Base-by-base conservation (phyloP, 2,113 vertebrate species). In the Neolamprologus ventralis region DNA sequence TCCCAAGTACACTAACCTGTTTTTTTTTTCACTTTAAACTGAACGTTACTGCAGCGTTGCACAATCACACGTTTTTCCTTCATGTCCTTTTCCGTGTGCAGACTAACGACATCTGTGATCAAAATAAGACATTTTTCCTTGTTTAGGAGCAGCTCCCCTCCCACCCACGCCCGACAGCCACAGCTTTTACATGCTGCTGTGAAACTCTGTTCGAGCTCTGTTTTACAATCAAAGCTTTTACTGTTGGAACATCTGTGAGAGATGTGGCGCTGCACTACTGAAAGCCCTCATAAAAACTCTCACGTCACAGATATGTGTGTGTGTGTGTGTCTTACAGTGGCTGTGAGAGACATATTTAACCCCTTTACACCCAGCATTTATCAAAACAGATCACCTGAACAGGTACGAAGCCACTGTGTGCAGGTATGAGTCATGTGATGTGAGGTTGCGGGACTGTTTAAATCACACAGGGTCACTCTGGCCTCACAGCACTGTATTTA, bases 401-500 rank as follows among this genome's bases (percentile, higher is more conserved):
- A 51, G 73, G 26, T 78, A 78, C 7, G 0, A 19, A 31, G 28
- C 17, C 19, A n/a, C 23, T 75, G 42, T 63, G 9, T 71, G 49
- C 16, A 23, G 53, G 47, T 57, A 26, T 5, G 6, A 45, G 51
- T 51, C 13, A 9, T 51, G 53, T 35, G 68, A 80, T 21, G 40
- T 28, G 54, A 45, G 81, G 49, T 78, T 7, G 17, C 65, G 26
- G 55, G 42, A n/a, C 26, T 40, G 31, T 63, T 85, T 9, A 78
- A 89, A 45, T 84, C 51, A 80, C 71, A 86, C 23, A 85, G 87
- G 88, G 87, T 84, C 83, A 90, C 75, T 87, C 54, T 85, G 35
- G 45, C 40, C 84, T 85, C 79, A 73, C 17, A 75, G 60, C 23
- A 82, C 79, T 42, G 81, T 88, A 88, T 93, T 94, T 85, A 87